phyloP scores from a whole-genome alignment of 2,113 vertebrate genomes.

The Planiliza haematocheilus region DNA sequence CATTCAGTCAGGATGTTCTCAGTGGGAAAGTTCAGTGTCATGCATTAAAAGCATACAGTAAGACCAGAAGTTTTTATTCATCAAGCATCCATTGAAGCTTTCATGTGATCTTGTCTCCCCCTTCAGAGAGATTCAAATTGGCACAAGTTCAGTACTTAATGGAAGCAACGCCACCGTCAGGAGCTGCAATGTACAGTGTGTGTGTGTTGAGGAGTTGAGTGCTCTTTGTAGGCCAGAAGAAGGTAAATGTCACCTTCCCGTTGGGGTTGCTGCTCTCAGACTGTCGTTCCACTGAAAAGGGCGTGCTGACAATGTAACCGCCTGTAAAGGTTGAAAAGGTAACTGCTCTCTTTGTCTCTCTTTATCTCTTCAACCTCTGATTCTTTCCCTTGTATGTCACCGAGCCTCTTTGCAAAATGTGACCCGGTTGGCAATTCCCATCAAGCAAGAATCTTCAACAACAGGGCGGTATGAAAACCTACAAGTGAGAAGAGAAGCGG shows the following conservation, averaged over 20 bases:
- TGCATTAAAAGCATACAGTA: no score
- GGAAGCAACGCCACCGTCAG: conserved; percentile 39
- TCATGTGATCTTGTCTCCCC: no score
- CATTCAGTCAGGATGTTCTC: no score
- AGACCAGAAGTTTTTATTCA: no score
- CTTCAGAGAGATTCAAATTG: conserved; percentile 26
- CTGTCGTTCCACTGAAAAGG: conserved; percentile 5
- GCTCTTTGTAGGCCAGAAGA: conserved; percentile 36
- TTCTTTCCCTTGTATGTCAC: conserved; percentile 18
- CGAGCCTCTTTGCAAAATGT: not conserved
- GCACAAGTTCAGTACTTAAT: conserved; percentile 18
- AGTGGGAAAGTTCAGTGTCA: no score
- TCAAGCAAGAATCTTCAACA: conserved; percentile 12
- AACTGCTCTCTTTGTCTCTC: conserved; percentile 57
- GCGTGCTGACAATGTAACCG: conserved; percentile 20
- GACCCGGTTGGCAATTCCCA: conserved; percentile 22
- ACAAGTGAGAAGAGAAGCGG: no score
- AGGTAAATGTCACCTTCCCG: conserved; percentile 62
- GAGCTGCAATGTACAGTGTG: conserved; percentile 13
- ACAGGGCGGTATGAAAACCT: no score
- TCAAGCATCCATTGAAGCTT: no score
- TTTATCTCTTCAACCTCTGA: conserved; percentile 51
- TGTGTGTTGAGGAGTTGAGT: no score
- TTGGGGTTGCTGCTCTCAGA: conserved; percentile 38
- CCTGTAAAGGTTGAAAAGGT: conserved; percentile 56